Percentiles rank a stretch among this genome's conserved stretches.
These are phyloP conservation scores for Peromyscus nudipes DNA, from an alignment of 2,797 vertebrate species.

Conservation along the genomic window DNA sequence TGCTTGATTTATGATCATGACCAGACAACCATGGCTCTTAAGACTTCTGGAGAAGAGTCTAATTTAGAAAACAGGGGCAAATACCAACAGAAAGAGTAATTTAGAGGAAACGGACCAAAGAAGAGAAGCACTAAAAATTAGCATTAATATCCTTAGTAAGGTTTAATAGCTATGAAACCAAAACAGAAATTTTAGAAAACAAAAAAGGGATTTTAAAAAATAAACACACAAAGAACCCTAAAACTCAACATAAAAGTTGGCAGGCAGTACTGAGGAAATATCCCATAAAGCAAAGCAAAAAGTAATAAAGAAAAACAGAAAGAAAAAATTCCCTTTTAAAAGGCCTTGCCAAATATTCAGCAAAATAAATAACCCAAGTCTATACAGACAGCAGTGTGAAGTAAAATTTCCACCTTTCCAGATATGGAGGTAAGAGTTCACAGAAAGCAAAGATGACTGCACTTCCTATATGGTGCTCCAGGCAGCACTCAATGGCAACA, in stretches of 20 bases:
- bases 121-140: constrained; percentile 39
- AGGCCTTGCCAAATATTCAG: not conserved
- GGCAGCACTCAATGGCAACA: constrained; percentile 15
- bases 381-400: not conserved
- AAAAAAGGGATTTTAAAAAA: constrained; percentile 48
- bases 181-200: constrained; percentile 56
- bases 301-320: constrained; percentile 49
- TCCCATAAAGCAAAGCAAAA: constrained; percentile 35
- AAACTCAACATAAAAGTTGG: constrained; percentile 39
- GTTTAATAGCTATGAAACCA: constrained; percentile 54
- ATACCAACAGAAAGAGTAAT: constrained; percentile 52
- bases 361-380: constrained; percentile 29
- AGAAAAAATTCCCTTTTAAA: not conserved
- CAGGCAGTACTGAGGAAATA: constrained; percentile 39
- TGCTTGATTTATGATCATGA: constrained; percentile 14
- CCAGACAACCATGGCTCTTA: not conserved
- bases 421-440: not conserved
- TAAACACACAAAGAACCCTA: constrained; percentile 48
- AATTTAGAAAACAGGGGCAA: constrained; percentile 42
- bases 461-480: not conserved
- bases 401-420: constrained; percentile 40
- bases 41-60: constrained; percentile 49
- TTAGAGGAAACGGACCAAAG: constrained; percentile 46
- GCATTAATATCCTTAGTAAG: constrained; percentile 54
- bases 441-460: not conserved